A percentile compares a stretch with the other conserved stretches of the same genome.
phyloP scores from a whole-genome alignment of 2,888 invertebrate genomes.

The Pelosia muscerda region DNA sequence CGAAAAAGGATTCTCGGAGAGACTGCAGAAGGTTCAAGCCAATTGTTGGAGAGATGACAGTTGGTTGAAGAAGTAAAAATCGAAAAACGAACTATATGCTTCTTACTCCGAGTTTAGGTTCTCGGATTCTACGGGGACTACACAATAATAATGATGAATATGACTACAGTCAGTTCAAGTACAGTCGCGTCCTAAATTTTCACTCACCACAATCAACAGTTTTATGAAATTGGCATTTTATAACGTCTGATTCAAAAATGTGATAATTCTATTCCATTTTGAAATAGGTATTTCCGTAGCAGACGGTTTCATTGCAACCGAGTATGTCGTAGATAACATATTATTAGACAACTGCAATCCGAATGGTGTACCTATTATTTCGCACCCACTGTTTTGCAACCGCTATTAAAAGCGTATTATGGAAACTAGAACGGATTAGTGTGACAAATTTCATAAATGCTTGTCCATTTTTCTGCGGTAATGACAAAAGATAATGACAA shows the following conservation, averaged over 20 bases:
- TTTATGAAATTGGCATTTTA: neutral
- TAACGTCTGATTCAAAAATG: neutral
- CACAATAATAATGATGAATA: too few species aligned
- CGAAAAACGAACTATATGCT: too few species aligned
- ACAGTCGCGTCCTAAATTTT: neutral
- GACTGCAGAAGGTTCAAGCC: too few species aligned
- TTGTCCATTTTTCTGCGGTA: constrained; percentile 24
- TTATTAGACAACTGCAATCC: constrained; percentile 57
- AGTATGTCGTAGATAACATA: constrained; percentile 50
- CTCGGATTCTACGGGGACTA: too few species aligned
- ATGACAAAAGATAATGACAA: constrained; percentile 6
- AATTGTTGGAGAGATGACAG: too few species aligned
- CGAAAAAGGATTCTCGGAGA: too few species aligned
- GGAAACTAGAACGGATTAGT: constrained; percentile 36
- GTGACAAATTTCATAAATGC: constrained; percentile 35
- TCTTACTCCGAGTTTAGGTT: too few species aligned
- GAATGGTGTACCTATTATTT: constrained; percentile 41
- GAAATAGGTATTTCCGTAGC: neutral
- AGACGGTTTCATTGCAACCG: neutral
- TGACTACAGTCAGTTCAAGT: neutral
- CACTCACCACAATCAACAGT: neutral
- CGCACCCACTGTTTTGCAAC: constrained; percentile 40
- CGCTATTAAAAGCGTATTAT: constrained; percentile 55
- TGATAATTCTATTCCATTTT: neutral
- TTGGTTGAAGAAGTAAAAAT: too few species aligned